Evolutionary conservation across 2,797 vertebrate species (phyloP).

Genomic region (Adrianichthys oophorus): DNA sequence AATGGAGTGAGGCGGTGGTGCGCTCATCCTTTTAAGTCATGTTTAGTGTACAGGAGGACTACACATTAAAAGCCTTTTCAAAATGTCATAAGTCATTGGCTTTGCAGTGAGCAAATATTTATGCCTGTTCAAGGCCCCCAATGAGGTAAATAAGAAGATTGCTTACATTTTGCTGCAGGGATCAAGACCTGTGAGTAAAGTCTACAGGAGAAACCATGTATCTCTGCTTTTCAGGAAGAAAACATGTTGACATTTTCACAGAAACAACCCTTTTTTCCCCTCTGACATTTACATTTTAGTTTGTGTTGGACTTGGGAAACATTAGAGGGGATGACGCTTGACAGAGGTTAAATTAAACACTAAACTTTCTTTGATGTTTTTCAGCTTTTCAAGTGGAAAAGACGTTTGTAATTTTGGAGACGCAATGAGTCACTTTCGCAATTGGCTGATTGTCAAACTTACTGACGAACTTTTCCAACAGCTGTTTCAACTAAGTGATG

Average conservation of each 20-base stretch:
- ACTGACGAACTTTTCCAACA: not conserved
- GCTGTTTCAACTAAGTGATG: not conserved
- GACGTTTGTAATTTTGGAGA: not conserved
- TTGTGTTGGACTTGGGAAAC: constrained; percentile 33
- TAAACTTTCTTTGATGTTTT: constrained; percentile 12
- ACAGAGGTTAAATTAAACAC: constrained; percentile 19
- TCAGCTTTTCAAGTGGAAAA: constrained; percentile 5
- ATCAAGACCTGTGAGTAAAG: constrained; percentile 58
- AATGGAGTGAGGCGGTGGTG: constrained; percentile 59
- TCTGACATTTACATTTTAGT: constrained; percentile 44
- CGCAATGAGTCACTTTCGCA: not conserved
- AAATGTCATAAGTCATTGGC: constrained; percentile 82
- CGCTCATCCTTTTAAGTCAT: constrained; percentile 69
- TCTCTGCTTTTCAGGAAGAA: constrained; percentile 48
- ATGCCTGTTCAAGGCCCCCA: constrained; percentile 78
- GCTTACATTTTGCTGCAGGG: constrained; percentile 76
- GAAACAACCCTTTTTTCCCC: constrained; percentile 41
- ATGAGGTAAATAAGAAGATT: constrained; percentile 79
- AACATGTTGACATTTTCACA: constrained; percentile 49
- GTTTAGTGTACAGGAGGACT: constrained; percentile 72
- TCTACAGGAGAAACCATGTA: constrained; percentile 34
- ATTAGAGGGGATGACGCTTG: constrained; percentile 15
- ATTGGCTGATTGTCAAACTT: not conserved
- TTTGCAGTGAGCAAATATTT: constrained; percentile 84
- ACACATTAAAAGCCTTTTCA: constrained; percentile 74